Base-by-base conservation (phyloP, 1,140 invertebrate genomes). In the Rhagoletis zephyria region DNA sequence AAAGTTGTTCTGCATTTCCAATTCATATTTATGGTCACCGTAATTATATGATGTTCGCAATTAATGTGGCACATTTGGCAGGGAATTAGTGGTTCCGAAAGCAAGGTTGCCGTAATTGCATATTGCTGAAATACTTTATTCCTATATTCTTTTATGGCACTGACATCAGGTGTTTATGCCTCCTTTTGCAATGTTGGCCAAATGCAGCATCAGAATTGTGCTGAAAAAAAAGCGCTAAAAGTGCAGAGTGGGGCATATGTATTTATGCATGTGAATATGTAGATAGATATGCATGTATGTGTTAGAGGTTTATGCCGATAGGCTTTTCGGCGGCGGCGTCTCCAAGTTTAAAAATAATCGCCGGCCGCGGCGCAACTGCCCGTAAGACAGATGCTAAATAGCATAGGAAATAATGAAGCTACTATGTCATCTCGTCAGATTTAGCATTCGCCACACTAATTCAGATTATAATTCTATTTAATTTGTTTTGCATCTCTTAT, bases 121-220 rank as follows among this genome's bases (percentile, higher is more conserved):
- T 16, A 70, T 45, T 70, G 67, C 16, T 42, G 42, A 12, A 65
- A 30, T 65, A 4, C 40, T 45, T n/a, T 70, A 3, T 56, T 19
- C 42, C 19, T 51, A 45, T 1, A n/a, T 51, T 1, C 6, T 40
- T 67, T 67, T 30, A 16, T 19, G 5, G 48, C 5, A 51, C 48
- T 63, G 48, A 51, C 3, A 4, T 6, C 42, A 51, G 45, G 0
- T 42, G 45, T 16, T 81, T 56, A 81, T 56, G 12, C 48, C 14
- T 81, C 74, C 19, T 30, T 19, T 59, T 56, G 48, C 48, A 81
- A 81, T 81, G 4, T 81, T 42, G 74, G 74, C 45, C 74, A 81
- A 56, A 12, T 81, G 48, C 74, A 81, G n/a, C 48, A 81, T 81
- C 48, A 81, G 56, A 51, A 81, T 59, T 3, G 19, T n/a, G 51